Evolutionary conservation across 2,797 vertebrate species (phyloP), one percentile per base, ranked within the genome.

Genomic region (Sebastes itinus): DNA sequence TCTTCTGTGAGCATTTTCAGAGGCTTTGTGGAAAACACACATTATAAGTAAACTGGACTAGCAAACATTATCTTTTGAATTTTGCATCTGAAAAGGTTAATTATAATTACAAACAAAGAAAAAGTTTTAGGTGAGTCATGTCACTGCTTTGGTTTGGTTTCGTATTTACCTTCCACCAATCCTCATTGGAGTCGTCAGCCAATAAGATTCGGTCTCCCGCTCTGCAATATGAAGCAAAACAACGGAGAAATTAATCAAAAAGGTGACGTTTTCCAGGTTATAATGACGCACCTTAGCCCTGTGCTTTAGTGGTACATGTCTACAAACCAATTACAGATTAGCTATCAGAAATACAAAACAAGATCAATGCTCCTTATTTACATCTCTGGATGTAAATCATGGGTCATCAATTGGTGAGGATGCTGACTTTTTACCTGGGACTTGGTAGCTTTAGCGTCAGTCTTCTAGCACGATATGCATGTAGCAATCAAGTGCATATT

Each of bases 81-180:
- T 27, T 23, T 1, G 2, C 46, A 27, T 5, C 2, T 58, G 60
- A 11, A 3, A 55, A 32, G 18, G 6, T 32, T 54, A 52, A 54
- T 27, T 38, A 9, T 22, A 16, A n/a, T 62, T 18, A 5, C 1
- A 32, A 60, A 72, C 8, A 56, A 16, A 33, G 7, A 28, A 42
- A 32, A 60, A 2, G 60, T 64, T 70, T 70, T 32, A 20, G 5
- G 4, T 38, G 56, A 23, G 10, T 5, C 10, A 4, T 30, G 10
- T 46, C 10, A 3, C 4, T 49, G 23, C 10, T 71, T 42, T 32
- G 4, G 4, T 9, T 67, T 67, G 56, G n/a, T 70, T 69, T 77
- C 2, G 52, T 32, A 69, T 90, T 38, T 77, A 99, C 98, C 96
- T 99, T 99, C 98, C 98, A 99, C 98, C 98, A 99, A 87, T 99